A percentile compares a stretch with the other conserved stretches of the same genome.
These are phyloP conservation scores for Gnatocerus cornutus DNA, from an alignment of 2,888 invertebrate species.

Conservation along the genomic window DNA sequence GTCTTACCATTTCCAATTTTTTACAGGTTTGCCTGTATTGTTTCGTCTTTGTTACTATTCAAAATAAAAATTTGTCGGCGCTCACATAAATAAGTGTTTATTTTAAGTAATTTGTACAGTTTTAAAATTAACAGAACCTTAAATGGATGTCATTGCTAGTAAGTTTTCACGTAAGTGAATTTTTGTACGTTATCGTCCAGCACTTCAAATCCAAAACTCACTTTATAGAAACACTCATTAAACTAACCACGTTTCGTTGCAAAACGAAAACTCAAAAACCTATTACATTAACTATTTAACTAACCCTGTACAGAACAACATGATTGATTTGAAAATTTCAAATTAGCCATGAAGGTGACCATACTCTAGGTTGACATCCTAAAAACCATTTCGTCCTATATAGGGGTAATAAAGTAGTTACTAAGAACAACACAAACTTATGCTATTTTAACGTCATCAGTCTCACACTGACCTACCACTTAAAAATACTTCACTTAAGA, in stretches of 20 bases:
- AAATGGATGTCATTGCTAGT: neutral
- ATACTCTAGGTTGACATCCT: too few relatives aligned
- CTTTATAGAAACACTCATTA: constrained; percentile 16
- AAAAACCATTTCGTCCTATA: too few relatives aligned
- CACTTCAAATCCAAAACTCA: constrained; percentile 5
- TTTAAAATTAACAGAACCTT: constrained; percentile 21
- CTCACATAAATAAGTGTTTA: constrained; percentile 35
- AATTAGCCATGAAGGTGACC: too few relatives aligned
- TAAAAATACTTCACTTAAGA: constrained; percentile 8
- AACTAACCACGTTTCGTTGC: constrained; percentile 18
- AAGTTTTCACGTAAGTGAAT: constrained; percentile 3
- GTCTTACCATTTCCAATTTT: too few relatives aligned
- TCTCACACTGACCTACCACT: constrained; percentile 25
- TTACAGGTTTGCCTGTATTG: too few relatives aligned
- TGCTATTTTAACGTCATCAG: constrained; percentile 18
- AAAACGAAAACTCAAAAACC: constrained; percentile 13
- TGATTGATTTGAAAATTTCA: too few relatives aligned
- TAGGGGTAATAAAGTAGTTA: too few relatives aligned
- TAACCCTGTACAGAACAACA: too few relatives aligned
- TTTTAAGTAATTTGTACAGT: constrained; percentile 33
- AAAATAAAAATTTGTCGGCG: neutral
- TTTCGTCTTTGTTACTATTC: neutral
- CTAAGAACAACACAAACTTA: constrained; percentile 30
- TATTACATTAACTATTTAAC: too few relatives aligned
- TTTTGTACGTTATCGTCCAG: constrained; percentile 18